Base-by-base conservation (phyloP, 2,888 invertebrate genomes). In the Caenorhabditis sp. region DNA sequence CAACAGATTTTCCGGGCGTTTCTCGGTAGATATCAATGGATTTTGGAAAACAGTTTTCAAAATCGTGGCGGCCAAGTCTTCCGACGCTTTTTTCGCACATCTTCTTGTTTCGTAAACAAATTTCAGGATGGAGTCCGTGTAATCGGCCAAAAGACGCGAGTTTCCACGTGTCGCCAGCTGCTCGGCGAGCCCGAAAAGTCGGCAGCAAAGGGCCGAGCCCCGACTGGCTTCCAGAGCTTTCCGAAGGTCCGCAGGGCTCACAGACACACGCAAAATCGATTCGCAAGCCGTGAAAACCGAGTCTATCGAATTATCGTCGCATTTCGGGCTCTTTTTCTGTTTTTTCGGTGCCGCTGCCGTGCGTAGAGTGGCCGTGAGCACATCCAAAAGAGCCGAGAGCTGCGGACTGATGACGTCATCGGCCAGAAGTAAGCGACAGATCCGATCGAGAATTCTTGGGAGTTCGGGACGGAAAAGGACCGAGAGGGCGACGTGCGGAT, bases 361-460 rank as follows among this genome's bases (percentile, higher is more conserved):
- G 32, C 68, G 61, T 1, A 76, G 46, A 30, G 52, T 35, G 0
- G 70, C 45, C 4, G 59, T 35, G 0, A 70, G 58, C 1, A 70
- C 32, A 35, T 76, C 70, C 5, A 76, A 43, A 27, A 76, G 62
- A 32, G 70, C 68, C 0, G 70, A 63, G 1, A 76, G 55, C 30
- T 70, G 70, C 8, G 70, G 68, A 26, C 43, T 41, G 27, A 17
- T n/a, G 22, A 45, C 13, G 22, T 32, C 24, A 45, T 20, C 30
- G 20, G 27, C 27, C 5, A n/a, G n/a, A n/a, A n/a, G n/a, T n/a
- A n/a, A n/a, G n/a, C n/a, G n/a, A n/a, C n/a, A n/a, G 9, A 76
- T 24, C 17, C 43, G 43, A 26, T 76, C 75, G 2, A 70, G 17
- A 2, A 76, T 9, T 45, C 26, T 46, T 22, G 58, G 22, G 24